These are phyloP conservation scores for Sinohyriopsis cumingii DNA, from an alignment of 2,888 invertebrate species.

Conservation along the genomic window DNA sequence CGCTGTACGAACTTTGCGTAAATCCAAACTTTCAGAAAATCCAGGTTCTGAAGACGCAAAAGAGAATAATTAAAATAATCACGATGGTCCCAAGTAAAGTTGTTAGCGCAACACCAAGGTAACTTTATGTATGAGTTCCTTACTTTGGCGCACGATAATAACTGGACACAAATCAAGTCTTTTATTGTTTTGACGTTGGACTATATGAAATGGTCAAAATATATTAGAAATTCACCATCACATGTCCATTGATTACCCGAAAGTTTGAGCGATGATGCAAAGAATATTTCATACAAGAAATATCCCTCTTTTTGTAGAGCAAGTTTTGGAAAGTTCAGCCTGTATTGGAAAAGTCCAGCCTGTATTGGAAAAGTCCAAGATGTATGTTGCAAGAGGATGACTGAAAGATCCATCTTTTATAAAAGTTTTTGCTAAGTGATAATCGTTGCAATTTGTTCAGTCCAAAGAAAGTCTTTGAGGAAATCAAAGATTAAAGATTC, in stretches of 20 bases:
- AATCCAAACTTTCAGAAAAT: slow-evolving; percentile 16
- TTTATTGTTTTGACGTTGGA: background rate
- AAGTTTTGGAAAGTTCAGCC: too few species aligned
- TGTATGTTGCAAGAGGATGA: too few species aligned
- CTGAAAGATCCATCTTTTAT: too few species aligned
- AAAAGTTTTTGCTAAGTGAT: too few species aligned
- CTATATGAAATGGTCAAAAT: slow-evolving; percentile 6
- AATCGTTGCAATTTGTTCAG: slow-evolving; percentile 30
- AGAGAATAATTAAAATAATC: slow-evolving; percentile 27
- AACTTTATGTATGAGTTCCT: background rate
- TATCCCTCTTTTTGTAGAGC: slow-evolving; percentile 21
- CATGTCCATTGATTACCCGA: slow-evolving; percentile 39
- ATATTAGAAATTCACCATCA: slow-evolving; percentile 25
- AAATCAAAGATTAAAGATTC: slow-evolving; percentile 19
- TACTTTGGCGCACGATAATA: slow-evolving; percentile 4
- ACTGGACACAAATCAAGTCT: slow-evolving; percentile 17
- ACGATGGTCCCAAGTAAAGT: slow-evolving; percentile 21
- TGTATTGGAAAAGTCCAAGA: slow-evolving; percentile 22
- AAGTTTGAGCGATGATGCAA: slow-evolving; percentile 26
- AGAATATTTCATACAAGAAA: slow-evolving; percentile 18
- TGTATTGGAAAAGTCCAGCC: slow-evolving; percentile 20
- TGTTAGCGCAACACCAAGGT: background rate
- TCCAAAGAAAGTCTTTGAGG: slow-evolving; percentile 29
- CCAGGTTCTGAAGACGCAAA: slow-evolving; percentile 9
- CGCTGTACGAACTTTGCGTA: slow-evolving; percentile 14